These are phyloP conservation scores for Heliconius eleuchia DNA, from an alignment of 1,140 invertebrate genomes.

Conservation along the genomic window DNA sequence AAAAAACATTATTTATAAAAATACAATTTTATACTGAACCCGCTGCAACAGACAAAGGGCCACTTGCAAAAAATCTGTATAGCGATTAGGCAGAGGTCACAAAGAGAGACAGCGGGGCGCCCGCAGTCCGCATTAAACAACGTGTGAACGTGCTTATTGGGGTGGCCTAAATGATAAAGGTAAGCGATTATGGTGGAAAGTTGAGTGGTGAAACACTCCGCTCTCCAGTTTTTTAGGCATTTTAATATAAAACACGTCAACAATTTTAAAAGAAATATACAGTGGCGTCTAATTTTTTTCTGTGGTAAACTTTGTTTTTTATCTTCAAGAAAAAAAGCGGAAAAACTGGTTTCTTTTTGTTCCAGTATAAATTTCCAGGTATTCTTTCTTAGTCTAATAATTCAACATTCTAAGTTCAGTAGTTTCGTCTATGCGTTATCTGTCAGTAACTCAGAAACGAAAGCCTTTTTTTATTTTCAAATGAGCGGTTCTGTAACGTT, in stretches of 20 bases:
- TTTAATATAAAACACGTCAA: too few species aligned
- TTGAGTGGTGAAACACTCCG: neutral
- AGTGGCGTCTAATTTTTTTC: too few species aligned
- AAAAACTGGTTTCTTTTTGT: too few species aligned
- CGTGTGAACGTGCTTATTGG: slow-evolving; percentile 64
- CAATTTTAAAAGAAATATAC: too few species aligned
- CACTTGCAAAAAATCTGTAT: slow-evolving; percentile 32
- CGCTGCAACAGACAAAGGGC: neutral
- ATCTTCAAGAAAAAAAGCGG: too few species aligned
- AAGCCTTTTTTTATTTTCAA: too few species aligned
- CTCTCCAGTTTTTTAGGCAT: neutral
- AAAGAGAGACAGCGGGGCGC: slow-evolving; percentile 77
- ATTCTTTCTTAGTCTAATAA: neutral
- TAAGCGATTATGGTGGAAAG: neutral
- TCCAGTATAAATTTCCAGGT: too few species aligned
- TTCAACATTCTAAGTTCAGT: too few species aligned
- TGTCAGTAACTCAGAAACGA: too few species aligned
- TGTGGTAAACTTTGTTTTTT: too few species aligned
- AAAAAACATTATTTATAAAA: neutral
- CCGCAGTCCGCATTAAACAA: slow-evolving; percentile 41
- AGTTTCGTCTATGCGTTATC: too few species aligned
- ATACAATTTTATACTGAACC: slow-evolving; percentile 30
- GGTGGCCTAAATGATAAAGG: slow-evolving; percentile 35
- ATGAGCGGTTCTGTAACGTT: too few species aligned
- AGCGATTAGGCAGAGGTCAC: slow-evolving; percentile 68